Percentiles rank a stretch among this genome's conserved stretches.
These are phyloP conservation scores for Diabrotica balteata DNA, from an alignment of 2,888 invertebrate species.

Conservation along the genomic window DNA sequence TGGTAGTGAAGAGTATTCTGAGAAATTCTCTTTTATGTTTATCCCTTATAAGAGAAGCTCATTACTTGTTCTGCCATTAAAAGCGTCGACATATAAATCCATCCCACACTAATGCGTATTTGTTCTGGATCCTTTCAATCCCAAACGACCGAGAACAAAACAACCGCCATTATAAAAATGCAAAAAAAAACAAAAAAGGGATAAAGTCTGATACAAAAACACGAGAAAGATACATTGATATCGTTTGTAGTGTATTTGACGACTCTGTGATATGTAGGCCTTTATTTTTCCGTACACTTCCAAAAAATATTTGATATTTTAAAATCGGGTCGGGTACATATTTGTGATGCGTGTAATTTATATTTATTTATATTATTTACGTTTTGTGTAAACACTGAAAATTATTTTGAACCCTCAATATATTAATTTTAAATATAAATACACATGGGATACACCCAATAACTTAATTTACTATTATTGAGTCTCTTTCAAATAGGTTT, in stretches of 20 bases:
- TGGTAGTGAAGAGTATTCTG: neutral
- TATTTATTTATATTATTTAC: no score
- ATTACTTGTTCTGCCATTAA: slow-evolving; percentile 9
- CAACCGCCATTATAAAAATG: neutral
- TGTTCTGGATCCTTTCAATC: slow-evolving; percentile 9
- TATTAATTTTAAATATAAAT: no score
- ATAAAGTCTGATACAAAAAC: slow-evolving; percentile 3
- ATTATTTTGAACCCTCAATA: no score
- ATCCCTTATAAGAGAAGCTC: slow-evolving; percentile 5
- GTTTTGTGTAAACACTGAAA: no score
- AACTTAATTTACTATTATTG: no score
- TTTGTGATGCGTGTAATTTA: no score
- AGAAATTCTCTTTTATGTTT: neutral
- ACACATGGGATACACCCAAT: no score
- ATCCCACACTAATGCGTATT: slow-evolving; percentile 7
- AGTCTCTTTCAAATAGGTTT: no score
- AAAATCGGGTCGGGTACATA: no score
- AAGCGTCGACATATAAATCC: slow-evolving; percentile 2
- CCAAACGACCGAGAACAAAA: slow-evolving; percentile 4
- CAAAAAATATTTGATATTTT: no score
- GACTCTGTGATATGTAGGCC: neutral
- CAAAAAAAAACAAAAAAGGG: neutral
- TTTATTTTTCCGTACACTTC: no score
- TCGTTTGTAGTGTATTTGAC: neutral
- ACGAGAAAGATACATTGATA: neutral